A percentile compares a stretch with the other conserved stretches of the same genome.
phyloP scores from a whole-genome alignment of 2,113 vertebrate genomes.

The Apodemus speciosus region DNA sequence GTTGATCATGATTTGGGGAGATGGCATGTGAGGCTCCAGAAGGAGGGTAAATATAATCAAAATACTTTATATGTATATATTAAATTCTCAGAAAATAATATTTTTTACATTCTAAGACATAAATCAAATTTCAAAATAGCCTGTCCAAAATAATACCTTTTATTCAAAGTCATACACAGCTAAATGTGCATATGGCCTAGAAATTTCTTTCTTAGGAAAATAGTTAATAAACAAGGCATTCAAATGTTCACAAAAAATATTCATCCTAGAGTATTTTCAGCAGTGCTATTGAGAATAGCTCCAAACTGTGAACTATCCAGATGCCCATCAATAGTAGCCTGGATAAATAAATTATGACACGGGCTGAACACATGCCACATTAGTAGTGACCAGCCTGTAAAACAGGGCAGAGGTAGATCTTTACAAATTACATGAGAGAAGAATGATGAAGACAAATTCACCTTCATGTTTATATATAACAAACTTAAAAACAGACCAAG shows the following conservation, averaged over 20 bases:
- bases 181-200: neutral
- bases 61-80: neutral
- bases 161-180: neutral
- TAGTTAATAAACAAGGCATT: neutral
- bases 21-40: no score
- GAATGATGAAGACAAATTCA: neutral
- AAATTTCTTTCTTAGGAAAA: neutral
- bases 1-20: neutral
- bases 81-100: neutral
- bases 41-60: neutral
- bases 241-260: neutral
- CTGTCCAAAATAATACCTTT: neutral
- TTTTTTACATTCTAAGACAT: neutral
- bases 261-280: neutral
- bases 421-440: neutral
- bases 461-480: neutral
- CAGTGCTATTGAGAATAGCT: neutral
- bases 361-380: neutral
- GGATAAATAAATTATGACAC: conserved; percentile 25
- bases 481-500: neutral
- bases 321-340: neutral
- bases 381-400: neutral
- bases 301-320: conserved; percentile 14
- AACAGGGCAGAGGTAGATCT: neutral
- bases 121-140: conserved; percentile 18